Percentiles rank a stretch among this genome's conserved stretches.
These are phyloP conservation scores for Acanthosepion lycidas DNA, from an alignment of 2,888 invertebrate species.

Conservation along the genomic window DNA sequence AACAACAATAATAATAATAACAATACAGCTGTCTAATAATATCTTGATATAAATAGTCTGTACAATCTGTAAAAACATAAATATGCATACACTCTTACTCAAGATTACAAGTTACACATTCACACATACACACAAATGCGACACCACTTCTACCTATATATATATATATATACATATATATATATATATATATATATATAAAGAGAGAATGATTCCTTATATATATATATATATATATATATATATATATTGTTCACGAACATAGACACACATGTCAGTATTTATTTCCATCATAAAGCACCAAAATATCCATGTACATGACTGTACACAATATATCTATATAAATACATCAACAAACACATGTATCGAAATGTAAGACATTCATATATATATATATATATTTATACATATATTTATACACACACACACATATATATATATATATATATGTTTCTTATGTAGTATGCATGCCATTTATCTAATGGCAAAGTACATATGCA, in stretches of 20 bases:
- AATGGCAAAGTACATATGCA: background rate
- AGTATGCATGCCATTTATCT: background rate
- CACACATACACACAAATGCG: no score
- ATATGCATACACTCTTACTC: no score
- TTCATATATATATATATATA: background rate
- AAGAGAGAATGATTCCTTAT: background rate
- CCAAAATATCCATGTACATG: no score
- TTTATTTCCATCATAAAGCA: background rate
- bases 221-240: background rate
- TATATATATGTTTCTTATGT: background rate
- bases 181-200: background rate
- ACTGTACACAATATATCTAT: background rate
- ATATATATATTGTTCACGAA: no score
- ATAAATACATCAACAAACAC: background rate
- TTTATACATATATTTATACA: background rate
- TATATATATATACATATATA: background rate
- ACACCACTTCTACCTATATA: no score
- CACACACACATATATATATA: background rate
- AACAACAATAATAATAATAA: no score
- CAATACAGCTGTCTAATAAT: no score
- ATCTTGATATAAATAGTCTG: no score
- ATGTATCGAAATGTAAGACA: background rate
- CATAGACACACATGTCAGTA: background rate
- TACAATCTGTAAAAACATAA: no score
- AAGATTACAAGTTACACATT: no score